Conservation (phyloP, 1,140 invertebrate species). For the Orchestia grillus region DNA sequence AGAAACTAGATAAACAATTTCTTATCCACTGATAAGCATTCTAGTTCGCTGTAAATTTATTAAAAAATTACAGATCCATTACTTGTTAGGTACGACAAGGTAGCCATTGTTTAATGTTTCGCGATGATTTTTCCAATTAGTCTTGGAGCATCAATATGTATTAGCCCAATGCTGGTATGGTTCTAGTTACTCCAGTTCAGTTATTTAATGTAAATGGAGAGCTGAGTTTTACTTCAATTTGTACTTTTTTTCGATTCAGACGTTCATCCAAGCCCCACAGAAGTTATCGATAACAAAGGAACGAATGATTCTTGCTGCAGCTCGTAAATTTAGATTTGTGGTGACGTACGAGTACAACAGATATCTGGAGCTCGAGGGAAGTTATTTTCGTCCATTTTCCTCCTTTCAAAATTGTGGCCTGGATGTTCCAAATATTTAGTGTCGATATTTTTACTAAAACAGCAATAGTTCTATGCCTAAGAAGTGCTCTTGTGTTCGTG, state of each 20-base stretch:
- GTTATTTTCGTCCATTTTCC: neutral
- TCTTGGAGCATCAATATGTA: too few relatives aligned
- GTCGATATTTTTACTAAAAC: neutral
- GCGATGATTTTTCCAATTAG: too few relatives aligned
- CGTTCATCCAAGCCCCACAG: neutral
- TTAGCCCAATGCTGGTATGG: too few relatives aligned
- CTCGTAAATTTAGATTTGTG: neutral
- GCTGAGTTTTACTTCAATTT: neutral
- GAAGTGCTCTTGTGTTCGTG: neutral
- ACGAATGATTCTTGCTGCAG: neutral
- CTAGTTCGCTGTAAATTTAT: too few relatives aligned
- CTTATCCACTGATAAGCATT: too few relatives aligned
- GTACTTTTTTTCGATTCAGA: neutral
- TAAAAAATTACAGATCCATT: too few relatives aligned
- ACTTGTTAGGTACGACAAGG: too few relatives aligned
- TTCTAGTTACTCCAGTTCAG: too few relatives aligned
- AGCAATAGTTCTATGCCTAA: neutral
- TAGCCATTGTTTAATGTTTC: too few relatives aligned
- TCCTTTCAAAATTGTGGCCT: neutral
- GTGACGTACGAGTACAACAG: neutral
- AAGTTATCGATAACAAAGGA: neutral
- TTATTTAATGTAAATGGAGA: neutral
- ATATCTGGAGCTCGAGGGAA: neutral
- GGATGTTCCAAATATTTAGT: neutral
- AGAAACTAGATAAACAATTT: neutral